These are phyloP conservation scores for Fundulus diaphanus DNA, from an alignment of 2,797 vertebrate genomes.

Conservation along the genomic window DNA sequence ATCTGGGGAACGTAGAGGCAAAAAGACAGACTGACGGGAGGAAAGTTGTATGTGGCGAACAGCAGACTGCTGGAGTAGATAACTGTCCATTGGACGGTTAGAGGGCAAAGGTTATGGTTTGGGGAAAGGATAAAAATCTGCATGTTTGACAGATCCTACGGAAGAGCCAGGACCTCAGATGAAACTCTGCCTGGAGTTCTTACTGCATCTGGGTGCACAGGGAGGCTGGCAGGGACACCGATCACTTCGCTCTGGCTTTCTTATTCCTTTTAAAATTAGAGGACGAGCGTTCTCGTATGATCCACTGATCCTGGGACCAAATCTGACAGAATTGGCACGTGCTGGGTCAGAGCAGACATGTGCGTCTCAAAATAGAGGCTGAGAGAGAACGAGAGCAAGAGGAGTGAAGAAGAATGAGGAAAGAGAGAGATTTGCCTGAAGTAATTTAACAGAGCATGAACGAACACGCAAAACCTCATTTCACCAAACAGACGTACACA, in stretches of 20 bases:
- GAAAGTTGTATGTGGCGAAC: conserved; percentile 47
- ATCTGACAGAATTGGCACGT: conserved; percentile 66
- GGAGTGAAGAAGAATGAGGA: conserved; percentile 24
- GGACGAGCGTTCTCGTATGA: conserved; percentile 29
- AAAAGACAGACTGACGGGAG: conserved; percentile 30
- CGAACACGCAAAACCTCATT: conserved; percentile 43
- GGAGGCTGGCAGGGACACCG: conserved; percentile 27
- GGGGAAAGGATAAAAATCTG: conserved; percentile 65
- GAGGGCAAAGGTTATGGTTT: conserved; percentile 56
- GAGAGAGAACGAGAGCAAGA: conserved; percentile 34
- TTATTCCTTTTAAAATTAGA: conserved; percentile 35
- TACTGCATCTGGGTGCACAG: background rate
- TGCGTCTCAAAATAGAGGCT: conserved; percentile 69
- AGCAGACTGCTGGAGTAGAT: conserved; percentile 43
- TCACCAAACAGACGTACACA: conserved; percentile 2
- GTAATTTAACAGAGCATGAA: conserved; percentile 49
- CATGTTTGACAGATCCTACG: conserved; percentile 38
- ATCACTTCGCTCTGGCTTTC: conserved; percentile 30
- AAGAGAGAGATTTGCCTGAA: conserved; percentile 36
- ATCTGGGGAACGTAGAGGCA: conserved; percentile 50
- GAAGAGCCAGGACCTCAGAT: conserved; percentile 11
- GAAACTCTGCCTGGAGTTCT: conserved; percentile 25
- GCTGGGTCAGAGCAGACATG: conserved; percentile 63
- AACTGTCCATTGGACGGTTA: conserved; percentile 58
- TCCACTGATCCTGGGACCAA: conserved; percentile 40